Base-by-base conservation (phyloP, 2,113 vertebrate genomes). In the Mesoclemmys tuberculata region DNA sequence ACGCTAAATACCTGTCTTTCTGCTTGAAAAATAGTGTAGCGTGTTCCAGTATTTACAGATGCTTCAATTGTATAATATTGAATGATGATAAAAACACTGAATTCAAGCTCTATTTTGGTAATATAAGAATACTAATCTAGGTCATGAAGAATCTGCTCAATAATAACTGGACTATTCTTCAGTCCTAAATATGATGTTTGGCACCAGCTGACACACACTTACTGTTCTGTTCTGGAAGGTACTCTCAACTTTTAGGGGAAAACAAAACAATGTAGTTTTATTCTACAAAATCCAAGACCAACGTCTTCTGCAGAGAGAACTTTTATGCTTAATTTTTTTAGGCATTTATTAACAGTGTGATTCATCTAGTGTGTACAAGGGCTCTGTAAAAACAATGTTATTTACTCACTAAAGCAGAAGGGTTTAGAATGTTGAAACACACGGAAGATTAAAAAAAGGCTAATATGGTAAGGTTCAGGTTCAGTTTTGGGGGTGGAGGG, bases 361-460 rank as follows among this genome's bases (percentile, higher is more conserved):
- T 26, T 68, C 84, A 27, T 44, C 78, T 77, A 79, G 31, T 94
- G 85, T 92, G 74, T 58, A 84, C 54, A 52, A 81, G 79, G 89
- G 64, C 90, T 48, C 5, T 0, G 46, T 93, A 31, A 90, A 84
- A 52, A 4, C 49, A 52, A 41, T 18, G 46, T 4, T 52, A 7
- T 48, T 80, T 80, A 29, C 49, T 51, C 44, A 80, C 85, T 94
- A 41, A 96, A 97, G 80, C 81, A 91, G 88, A 93, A 92, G 16
- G 16, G 31, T 91, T 95, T 38, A 93, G 83, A 96, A 96, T 98
- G 87, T 82, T 91, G 88, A 97, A 97, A 87, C 0, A 0, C 77
- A 74, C 81, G 52, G 75, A 82, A 84, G 89, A 78, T 90, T 95
- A 2, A 87, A 87, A 68, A 52, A 46, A 82, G 35, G 18, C 31